Evolutionary conservation across 1,140 invertebrate genomes (phyloP).

Genomic region (Bombus superbus): DNA sequence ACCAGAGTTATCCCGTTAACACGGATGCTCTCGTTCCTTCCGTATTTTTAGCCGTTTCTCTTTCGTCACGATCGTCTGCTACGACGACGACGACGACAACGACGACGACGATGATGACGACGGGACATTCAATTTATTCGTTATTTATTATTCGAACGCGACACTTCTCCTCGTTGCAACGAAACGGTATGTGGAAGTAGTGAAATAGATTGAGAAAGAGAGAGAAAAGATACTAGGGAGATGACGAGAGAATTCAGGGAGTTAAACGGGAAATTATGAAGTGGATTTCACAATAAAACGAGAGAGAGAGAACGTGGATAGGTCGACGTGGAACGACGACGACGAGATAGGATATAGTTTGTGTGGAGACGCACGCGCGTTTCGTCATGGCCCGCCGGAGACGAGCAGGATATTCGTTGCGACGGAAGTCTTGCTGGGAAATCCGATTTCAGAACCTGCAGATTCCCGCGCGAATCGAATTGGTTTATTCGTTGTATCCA

Average conservation of each 20-base stretch:
- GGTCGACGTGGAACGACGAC: background rate
- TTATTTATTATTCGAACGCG: constrained; percentile 58
- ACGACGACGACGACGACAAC: constrained; percentile 15
- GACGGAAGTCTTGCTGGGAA: constrained; percentile 43
- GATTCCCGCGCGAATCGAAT: constrained; percentile 22
- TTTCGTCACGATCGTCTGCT: constrained; percentile 2
- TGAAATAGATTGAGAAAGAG: background rate
- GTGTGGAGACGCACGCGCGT: constrained; percentile 19
- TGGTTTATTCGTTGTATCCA: constrained; percentile 34
- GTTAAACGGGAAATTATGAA: constrained; percentile 46
- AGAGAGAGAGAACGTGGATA: constrained; percentile 1
- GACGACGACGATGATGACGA: background rate
- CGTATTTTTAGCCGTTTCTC: constrained; percentile 35
- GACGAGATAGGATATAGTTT: background rate
- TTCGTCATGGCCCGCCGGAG: background rate
- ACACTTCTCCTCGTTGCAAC: background rate
- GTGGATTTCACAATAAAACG: constrained; percentile 42
- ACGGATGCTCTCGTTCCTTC: constrained; percentile 41
- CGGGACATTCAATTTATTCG: constrained; percentile 59
- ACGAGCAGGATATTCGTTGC: constrained; percentile 22
- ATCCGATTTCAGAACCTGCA: constrained; percentile 21
- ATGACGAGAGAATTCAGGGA: constrained; percentile 33
- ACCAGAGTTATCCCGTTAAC: constrained; percentile 36
- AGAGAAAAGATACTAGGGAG: background rate
- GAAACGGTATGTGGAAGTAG: no score